Conservation (phyloP, 2,797 vertebrate genomes). For the Microctenopoma stevenorrisi region DNA sequence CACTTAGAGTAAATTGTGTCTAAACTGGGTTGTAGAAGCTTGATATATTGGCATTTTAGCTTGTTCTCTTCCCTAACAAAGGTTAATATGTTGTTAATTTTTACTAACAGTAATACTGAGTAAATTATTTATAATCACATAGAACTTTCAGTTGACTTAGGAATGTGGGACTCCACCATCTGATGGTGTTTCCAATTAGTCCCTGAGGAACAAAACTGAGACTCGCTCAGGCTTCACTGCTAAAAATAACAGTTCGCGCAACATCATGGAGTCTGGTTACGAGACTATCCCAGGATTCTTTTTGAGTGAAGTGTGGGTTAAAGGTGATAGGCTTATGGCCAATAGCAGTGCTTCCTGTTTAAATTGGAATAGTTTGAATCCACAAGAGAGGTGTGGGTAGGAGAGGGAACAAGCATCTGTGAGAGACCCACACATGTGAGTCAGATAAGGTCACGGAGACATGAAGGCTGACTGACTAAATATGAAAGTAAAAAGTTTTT, state of each 20-base stretch:
- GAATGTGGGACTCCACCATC: conserved; percentile 25
- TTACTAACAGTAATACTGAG: no score
- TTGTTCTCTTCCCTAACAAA: background rate
- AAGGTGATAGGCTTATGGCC: conserved; percentile 46
- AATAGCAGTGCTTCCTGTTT: conserved; percentile 64
- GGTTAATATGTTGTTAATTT: background rate
- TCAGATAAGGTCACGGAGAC: conserved; percentile 29
- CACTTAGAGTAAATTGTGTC: background rate
- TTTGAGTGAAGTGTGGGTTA: conserved; percentile 52
- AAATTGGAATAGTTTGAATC: conserved; percentile 73
- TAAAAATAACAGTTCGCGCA: conserved; percentile 54
- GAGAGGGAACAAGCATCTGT: conserved; percentile 52
- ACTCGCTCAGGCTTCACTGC: conserved; percentile 21
- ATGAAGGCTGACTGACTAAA: background rate
- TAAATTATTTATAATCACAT: background rate
- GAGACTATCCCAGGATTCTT: conserved; percentile 48
- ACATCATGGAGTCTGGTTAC: conserved; percentile 26
- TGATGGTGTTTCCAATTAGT: conserved; percentile 48
- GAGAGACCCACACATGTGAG: conserved; percentile 55
- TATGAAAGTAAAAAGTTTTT: conserved; percentile 8
- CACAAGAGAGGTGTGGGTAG: conserved; percentile 68
- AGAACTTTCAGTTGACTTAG: conserved; percentile 1
- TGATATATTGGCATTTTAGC: background rate
- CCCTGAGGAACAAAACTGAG: conserved; percentile 12
- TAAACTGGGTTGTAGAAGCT: background rate